Evolutionary conservation across 2,113 vertebrate species (phyloP).

Genomic region (Melanostigma gelatinosum): DNA sequence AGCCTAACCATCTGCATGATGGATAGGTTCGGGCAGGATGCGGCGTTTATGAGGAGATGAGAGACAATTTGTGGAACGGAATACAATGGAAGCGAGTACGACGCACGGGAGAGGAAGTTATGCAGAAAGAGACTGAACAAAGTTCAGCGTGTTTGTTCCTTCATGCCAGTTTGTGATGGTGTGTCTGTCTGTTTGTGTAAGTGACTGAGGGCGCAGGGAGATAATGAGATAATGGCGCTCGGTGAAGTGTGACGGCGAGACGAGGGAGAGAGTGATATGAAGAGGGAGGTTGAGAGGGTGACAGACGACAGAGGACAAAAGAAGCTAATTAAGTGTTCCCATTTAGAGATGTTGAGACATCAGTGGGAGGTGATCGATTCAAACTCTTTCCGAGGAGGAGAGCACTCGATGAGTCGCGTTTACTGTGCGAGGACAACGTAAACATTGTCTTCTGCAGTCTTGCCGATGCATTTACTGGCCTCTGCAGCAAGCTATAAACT

Average conservation of each 20-base stretch:
- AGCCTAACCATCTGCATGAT: slow-evolving; percentile 43
- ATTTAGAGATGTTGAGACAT: slow-evolving; percentile 55
- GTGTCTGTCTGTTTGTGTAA: slow-evolving; percentile 7
- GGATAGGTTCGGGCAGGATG: slow-evolving; percentile 34
- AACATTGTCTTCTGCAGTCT: not conserved
- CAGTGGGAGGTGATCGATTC: slow-evolving; percentile 47
- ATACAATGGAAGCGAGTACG: not conserved
- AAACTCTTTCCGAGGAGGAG: slow-evolving; percentile 21
- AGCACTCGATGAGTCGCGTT: slow-evolving; percentile 10
- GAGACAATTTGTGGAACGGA: slow-evolving; percentile 26
- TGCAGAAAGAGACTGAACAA: slow-evolving; percentile 30
- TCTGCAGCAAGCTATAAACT: not conserved
- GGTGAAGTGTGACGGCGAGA: slow-evolving; percentile 58
- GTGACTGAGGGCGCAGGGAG: slow-evolving; percentile 38
- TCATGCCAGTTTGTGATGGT: slow-evolving; percentile 6
- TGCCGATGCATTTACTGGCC: not conserved
- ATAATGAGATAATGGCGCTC: slow-evolving; percentile 72
- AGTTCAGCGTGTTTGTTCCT: slow-evolving; percentile 60
- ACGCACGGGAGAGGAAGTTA: slow-evolving; percentile 20
- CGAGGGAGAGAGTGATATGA: slow-evolving; percentile 54
- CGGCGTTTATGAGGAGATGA: slow-evolving; percentile 34
- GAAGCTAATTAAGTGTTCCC: slow-evolving; percentile 71
- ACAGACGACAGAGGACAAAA: slow-evolving; percentile 65
- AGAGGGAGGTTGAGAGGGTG: slow-evolving; percentile 54
- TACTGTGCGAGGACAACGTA: slow-evolving; percentile 9